phyloP scores from a whole-genome alignment of 2,888 invertebrate genomes.

The Chironomus tentans region DNA sequence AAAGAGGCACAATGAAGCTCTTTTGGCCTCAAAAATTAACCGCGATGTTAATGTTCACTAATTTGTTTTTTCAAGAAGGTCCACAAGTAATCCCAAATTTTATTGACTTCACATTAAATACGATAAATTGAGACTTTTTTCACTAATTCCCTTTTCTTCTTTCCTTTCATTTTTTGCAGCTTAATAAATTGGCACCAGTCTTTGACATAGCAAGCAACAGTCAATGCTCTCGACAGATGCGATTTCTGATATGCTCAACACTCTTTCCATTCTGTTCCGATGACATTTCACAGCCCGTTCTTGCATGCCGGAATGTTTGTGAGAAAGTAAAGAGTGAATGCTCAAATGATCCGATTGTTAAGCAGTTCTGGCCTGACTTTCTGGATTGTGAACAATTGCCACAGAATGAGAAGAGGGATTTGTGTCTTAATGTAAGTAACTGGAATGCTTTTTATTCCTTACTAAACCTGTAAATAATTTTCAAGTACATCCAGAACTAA shows the following conservation, averaged over 20 bases:
- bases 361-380: slow-evolving; percentile 60
- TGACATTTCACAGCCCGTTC: slow-evolving; percentile 73
- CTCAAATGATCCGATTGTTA: slow-evolving; percentile 50
- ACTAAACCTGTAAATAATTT: too few relatives aligned
- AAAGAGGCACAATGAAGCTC: background rate
- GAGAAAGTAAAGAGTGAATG: slow-evolving; percentile 66
- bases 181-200: slow-evolving; percentile 15
- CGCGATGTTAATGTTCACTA: background rate
- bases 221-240: slow-evolving; percentile 67
- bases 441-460: background rate
- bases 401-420: slow-evolving; percentile 54
- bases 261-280: slow-evolving; percentile 87
- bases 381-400: slow-evolving; percentile 74
- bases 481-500: too few relatives aligned
- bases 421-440: slow-evolving; percentile 62
- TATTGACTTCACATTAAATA: background rate
- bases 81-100: slow-evolving; percentile 15
- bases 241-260: slow-evolving; percentile 82
- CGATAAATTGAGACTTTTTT: background rate
- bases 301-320: slow-evolving; percentile 78
- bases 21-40: background rate
- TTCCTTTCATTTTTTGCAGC: slow-evolving; percentile 10
- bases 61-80: background rate
- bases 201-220: slow-evolving; percentile 9
- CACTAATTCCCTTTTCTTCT: too few relatives aligned